A percentile compares a stretch with the other conserved stretches of the same genome.
Evolutionary conservation across 2,888 invertebrate species (phyloP).

Genomic region (Aphidoletes aphidimyza): DNA sequence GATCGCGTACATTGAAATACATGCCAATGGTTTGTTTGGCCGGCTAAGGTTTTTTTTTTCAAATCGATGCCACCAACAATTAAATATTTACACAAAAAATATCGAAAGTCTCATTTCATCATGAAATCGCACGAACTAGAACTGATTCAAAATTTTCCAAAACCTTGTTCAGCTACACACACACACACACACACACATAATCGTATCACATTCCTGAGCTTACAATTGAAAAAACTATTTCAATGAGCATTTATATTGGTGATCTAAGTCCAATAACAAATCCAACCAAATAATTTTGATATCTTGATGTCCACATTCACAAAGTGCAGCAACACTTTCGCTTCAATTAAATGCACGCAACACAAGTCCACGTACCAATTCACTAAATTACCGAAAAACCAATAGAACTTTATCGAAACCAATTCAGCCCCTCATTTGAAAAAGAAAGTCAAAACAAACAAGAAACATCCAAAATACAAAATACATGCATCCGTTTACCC

Average conservation of each 20-base stretch:
- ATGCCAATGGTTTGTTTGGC: background rate
- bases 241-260: too few species aligned
- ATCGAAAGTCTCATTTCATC: background rate
- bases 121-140: background rate
- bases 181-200: too few species aligned
- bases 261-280: background rate
- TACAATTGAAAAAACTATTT: too few species aligned
- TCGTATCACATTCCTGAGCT: too few species aligned
- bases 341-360: conserved; percentile 29
- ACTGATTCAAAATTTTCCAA: background rate
- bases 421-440: too few species aligned
- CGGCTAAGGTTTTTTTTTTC: background rate
- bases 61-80: background rate
- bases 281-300: background rate
- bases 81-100: background rate
- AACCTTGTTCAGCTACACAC: too few species aligned
- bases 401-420: too few species aligned
- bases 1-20: too few species aligned
- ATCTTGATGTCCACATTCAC: background rate
- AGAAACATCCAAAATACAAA: too few species aligned
- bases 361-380: background rate
- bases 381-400: background rate
- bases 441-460: background rate
- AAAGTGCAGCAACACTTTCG: conserved; percentile 9
- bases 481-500: background rate